A percentile compares a stretch with the other conserved stretches of the same genome.
Evolutionary conservation across 2,113 vertebrate species (phyloP).

Genomic region (Camarhynchus parvulus): DNA sequence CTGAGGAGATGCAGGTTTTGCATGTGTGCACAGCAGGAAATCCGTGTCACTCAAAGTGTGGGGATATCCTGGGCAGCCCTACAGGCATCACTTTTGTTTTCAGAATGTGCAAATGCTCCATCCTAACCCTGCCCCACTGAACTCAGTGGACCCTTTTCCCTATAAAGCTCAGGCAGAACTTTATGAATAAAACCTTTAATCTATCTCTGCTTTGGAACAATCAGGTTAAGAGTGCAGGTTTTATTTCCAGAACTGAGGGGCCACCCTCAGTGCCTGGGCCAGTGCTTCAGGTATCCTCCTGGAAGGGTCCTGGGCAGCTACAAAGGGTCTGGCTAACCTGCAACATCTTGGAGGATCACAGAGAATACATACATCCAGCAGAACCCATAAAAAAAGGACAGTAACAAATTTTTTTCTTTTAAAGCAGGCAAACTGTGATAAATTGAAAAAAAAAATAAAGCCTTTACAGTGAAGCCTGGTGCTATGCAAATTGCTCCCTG

Average conservation of each 20-base stretch:
- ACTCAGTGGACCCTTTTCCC: background rate
- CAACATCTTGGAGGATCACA: background rate
- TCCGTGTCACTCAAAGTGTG: accelerated
- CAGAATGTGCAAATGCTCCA: background rate
- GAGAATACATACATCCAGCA: background rate
- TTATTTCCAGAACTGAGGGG: background rate
- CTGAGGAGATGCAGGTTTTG: background rate
- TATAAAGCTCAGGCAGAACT: background rate
- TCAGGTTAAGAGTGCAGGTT: background rate
- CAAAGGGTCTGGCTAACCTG: background rate
- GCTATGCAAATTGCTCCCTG: background rate
- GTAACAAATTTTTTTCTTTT: background rate
- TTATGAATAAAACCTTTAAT: background rate
- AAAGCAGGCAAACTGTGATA: background rate
- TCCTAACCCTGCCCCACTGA: background rate
- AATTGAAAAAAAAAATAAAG: background rate
- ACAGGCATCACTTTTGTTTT: background rate
- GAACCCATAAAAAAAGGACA: background rate
- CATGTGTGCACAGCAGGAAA: background rate
- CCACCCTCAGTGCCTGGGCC: background rate
- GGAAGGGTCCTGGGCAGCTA: background rate
- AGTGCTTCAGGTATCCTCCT: background rate
- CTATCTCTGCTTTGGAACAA: background rate
- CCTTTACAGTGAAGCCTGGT: background rate
- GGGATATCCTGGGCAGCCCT: background rate